Base-by-base conservation (phyloP, 2,797 vertebrate genomes). In the Fistularia tabacaria region DNA sequence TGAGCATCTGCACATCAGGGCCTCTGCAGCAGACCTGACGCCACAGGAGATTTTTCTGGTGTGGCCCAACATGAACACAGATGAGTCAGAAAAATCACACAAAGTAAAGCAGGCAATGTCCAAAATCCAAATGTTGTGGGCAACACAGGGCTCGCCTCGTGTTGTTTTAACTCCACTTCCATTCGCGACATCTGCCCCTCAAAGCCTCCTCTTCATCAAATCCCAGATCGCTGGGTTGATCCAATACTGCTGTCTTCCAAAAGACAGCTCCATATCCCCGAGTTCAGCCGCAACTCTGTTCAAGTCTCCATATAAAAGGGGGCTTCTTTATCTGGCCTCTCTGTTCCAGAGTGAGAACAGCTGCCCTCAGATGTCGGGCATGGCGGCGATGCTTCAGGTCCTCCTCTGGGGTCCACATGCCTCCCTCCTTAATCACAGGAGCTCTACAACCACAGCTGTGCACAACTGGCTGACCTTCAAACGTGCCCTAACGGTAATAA, bases 351-450 rank as follows among this genome's bases (percentile, higher is more conserved):
- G 57, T 3, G 65, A 81, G 10, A 66, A 82, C 7, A 71, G 73
- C 7, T 0, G 59, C 7, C 57, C 69, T 44, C 63, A 81, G 75
- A 51, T 78, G 70, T 45, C 59, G 0, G 80, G 85, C 58, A 76
- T 82, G 5, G 76, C 71, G 44, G 65, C 62, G 37, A 67, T 83
- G 25, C 87, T 95, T 56, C 92, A 92, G 85, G 88, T 82, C 15
- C 82, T 94, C 67, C 90, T 95, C 70, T 96, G 93, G 93, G 93
- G 92, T 0, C 94, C 93, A 0, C 71, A 57, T 1, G 56, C 59
- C 3, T 73, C 83, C 10, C 73, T 91, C 54, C 76, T 83, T 1
- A 69, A 73, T 13, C 76, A 51, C 13, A 70, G 51, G 25, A 66
- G 58, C 8, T 64, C 37, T 8, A 64, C 43, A 1, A 72, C 74